phyloP scores from a whole-genome alignment of 2,113 vertebrate genomes.

The Lepus timidus region DNA sequence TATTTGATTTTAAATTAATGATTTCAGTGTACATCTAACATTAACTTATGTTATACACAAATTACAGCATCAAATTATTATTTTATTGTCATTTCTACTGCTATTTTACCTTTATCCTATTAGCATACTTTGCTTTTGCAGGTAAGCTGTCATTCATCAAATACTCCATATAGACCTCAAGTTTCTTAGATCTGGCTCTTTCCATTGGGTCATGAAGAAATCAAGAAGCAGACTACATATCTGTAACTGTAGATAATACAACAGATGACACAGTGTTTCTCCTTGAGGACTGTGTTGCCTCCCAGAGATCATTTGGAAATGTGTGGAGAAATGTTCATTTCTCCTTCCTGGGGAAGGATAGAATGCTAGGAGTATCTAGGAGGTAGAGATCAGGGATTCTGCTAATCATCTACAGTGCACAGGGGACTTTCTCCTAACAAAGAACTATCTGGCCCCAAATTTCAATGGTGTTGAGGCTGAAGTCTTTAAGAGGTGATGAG shows the following conservation, averaged over 20 bases:
- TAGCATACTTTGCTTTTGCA: neutral
- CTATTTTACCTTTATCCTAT: slow-evolving; percentile 42
- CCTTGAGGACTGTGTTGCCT: neutral
- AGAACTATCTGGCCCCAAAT: neutral
- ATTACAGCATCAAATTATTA: neutral
- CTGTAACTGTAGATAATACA: neutral
- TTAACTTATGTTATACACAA: neutral
- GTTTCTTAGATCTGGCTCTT: neutral
- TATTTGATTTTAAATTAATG: neutral
- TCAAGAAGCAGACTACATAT: neutral
- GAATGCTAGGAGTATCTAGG: neutral
- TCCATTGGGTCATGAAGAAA: neutral
- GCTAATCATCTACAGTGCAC: neutral
- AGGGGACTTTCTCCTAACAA: neutral
- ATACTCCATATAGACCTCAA: rapidly evolving
- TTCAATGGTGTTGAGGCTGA: neutral
- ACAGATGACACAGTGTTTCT: neutral
- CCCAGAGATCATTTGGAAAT: neutral
- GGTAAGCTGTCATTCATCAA: neutral
- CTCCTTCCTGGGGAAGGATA: neutral
- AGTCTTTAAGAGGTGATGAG: neutral
- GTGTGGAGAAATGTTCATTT: neutral
- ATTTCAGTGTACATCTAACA: neutral
- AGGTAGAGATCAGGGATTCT: neutral
- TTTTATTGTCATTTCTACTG: neutral